These are phyloP conservation scores for Ctenicera cuprea DNA, from an alignment of 2,888 invertebrate species.

Conservation along the genomic window DNA sequence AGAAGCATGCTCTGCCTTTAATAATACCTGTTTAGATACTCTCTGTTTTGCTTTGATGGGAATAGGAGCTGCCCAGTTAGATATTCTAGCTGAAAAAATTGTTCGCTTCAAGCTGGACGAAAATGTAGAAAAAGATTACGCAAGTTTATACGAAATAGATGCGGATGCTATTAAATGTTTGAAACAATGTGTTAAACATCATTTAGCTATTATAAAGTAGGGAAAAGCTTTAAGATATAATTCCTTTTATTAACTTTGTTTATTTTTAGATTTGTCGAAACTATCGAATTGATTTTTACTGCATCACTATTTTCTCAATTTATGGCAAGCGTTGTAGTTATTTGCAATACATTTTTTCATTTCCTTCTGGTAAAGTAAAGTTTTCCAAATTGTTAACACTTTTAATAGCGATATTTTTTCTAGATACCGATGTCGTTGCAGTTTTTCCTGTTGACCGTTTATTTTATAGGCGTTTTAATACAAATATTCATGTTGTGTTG, in stretches of 20 bases:
- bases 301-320: slow-evolving; percentile 47
- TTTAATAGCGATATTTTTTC: background rate
- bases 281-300: slow-evolving; percentile 41
- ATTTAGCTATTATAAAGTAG: too few relatives aligned
- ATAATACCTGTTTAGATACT: slow-evolving; percentile 46
- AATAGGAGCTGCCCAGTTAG: slow-evolving; percentile 43
- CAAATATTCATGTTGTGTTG: slow-evolving; percentile 53
- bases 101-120: background rate
- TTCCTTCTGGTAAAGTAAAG: slow-evolving; percentile 37
- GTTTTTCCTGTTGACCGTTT: slow-evolving; percentile 40
- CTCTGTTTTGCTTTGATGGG: slow-evolving; percentile 36
- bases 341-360: slow-evolving; percentile 48
- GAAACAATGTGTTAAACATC: too few relatives aligned
- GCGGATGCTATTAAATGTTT: background rate
- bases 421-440: slow-evolving; percentile 13
- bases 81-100: slow-evolving; percentile 42
- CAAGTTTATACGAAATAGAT: background rate
- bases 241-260: background rate
- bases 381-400: background rate
- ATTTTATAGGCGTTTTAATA: slow-evolving; percentile 36
- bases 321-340: slow-evolving; percentile 42
- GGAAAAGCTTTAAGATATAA: background rate
- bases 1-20: slow-evolving; percentile 38
- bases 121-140: background rate
- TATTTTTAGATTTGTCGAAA: slow-evolving; percentile 33